Base-by-base conservation (phyloP, 2,888 invertebrate species). In the Aspidapion aeneum region DNA sequence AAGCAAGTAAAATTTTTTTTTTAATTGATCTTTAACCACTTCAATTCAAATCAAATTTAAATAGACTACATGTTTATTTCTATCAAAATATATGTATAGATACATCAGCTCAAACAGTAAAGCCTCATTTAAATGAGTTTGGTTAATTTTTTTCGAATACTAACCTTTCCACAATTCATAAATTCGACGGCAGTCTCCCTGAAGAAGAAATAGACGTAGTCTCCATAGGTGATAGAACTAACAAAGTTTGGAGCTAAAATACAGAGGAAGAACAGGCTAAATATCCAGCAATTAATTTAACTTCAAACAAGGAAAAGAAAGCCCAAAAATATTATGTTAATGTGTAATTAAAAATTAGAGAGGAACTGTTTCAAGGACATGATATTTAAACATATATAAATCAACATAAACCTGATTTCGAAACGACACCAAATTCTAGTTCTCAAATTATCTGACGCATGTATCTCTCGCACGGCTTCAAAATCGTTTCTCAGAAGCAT, bases 171-270 rank as follows among this genome's bases (percentile, higher is more conserved):
- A 78, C 96, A 96, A 77, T 94, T 96, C 79, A 94, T 92, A 79
- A 90, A 93, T 79, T 97, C 97, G 16, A 95, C 91, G 18, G 96
- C 96, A 17, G 90, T 87, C 79, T 97, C 97, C 60, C 95, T 85
- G 77, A 95, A 95, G 69, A 97, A 86, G 79, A 96, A 95, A 77
- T 94, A 97, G 0, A 96, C 92, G 79, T 90, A 91, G 74, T 93
- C 91, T 52, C 88, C 90, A 74, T 91, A 91, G 59, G 90, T 90
- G 71, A 96, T 86, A 60, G 96, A 93, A 74, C 91, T 93, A 55
- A 97, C 94, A 80, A 97, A 97, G 75, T 94, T 92, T 16, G 97
- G 96, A 74, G 85, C 90, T 90, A 79, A 58, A 83, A 82, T 67
- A 51, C 12, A 35, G n/a, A n/a, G n/a, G n/a, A n/a, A n/a, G n/a